Base-by-base conservation (phyloP, 2,888 invertebrate species). In the Frankliniella fusca region DNA sequence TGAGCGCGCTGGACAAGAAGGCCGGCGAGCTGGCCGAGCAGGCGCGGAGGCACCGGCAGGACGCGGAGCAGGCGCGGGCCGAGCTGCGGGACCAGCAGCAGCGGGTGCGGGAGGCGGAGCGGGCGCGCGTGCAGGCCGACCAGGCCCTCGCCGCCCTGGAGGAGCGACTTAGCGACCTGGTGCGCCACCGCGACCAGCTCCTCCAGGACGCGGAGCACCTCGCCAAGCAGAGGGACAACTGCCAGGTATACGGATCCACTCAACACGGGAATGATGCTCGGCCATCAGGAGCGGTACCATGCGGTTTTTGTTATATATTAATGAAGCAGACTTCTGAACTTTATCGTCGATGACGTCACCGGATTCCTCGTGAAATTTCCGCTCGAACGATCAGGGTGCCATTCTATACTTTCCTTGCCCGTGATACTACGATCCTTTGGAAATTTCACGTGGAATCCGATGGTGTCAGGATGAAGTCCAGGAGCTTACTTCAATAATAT, bases 1-100 rank as follows among this genome's bases (percentile, higher is more conserved):
- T 12, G 70, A 27, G 10, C 70, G 70, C 27, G 70, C 70, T 76
- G 70, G 70, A 76, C 70, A 76, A 27, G 70, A 27, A n/a, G 70
- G 70, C 70, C 23, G 70, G 23, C 23, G 70, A 76, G 70, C 23
- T 27, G 23, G 12, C 7, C 70, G 27, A 76, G 70, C 27, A 20
- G 54, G 18, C 20, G 54, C 54, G 15, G 54, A 54, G 20, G 54
- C 54, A 27, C 70, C 27, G 27, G 70, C 70, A 76, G 27, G 70
- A 12, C 70, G 70, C 27, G 70, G 70, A 76, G 70, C 23, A 76
- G 27, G 70, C 70, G 23, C 70, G 70, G 2, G 70, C 70, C 70
- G 70, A 76, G 23, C 27, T 7, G 23, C 70, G 12, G 70, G 27
- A 76, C 7, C 27, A 10, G 70, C 27, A 23, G 70, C 10, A 27